These are phyloP conservation scores for Clupea harengus DNA, from an alignment of 2,113 vertebrate genomes.

Conservation along the genomic window DNA sequence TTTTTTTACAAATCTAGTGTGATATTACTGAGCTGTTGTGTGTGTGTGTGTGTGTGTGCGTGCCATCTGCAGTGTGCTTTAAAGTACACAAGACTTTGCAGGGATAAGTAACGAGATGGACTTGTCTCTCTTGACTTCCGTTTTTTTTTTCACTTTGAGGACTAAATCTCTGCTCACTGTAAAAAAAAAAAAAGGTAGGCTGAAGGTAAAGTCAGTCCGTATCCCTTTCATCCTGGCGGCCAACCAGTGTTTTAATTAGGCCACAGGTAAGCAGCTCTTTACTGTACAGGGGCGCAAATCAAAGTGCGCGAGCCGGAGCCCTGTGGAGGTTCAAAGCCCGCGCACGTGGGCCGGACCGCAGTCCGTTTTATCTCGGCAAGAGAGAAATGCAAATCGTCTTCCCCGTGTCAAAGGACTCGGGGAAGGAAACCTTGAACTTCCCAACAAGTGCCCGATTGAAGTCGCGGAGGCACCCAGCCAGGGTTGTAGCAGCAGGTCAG, in stretches of 20 bases:
- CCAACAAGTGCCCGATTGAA: slow-evolving; percentile 68
- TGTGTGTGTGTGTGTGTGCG: not conserved
- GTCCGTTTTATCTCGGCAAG: slow-evolving; percentile 67
- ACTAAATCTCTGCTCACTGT: not conserved
- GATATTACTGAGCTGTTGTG: too few species aligned
- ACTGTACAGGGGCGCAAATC: slow-evolving; percentile 67
- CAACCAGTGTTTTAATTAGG: slow-evolving; percentile 67
- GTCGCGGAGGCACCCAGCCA: slow-evolving; percentile 59
- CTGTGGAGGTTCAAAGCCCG: slow-evolving; percentile 67
- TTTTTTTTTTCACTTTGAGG: not conserved
- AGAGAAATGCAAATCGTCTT: slow-evolving; percentile 74
- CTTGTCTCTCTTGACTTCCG: not conserved
- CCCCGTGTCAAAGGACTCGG: slow-evolving; percentile 68
- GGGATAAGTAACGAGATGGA: not conserved
- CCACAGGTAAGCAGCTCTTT: slow-evolving; percentile 67
- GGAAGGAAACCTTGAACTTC: slow-evolving; percentile 35
- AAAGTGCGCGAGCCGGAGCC: slow-evolving; percentile 75
- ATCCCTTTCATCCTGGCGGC: slow-evolving; percentile 51
- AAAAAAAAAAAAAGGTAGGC: not conserved
- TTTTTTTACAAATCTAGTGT: not conserved
- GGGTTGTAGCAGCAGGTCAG: slow-evolving; percentile 38
- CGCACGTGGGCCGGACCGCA: slow-evolving; percentile 65
- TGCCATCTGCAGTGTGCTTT: not conserved
- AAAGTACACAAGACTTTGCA: not conserved
- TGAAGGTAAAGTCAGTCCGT: slow-evolving; percentile 46